Evolutionary conservation across 2,113 vertebrate genomes (phyloP).

Genomic region (Neotoma lepida): DNA sequence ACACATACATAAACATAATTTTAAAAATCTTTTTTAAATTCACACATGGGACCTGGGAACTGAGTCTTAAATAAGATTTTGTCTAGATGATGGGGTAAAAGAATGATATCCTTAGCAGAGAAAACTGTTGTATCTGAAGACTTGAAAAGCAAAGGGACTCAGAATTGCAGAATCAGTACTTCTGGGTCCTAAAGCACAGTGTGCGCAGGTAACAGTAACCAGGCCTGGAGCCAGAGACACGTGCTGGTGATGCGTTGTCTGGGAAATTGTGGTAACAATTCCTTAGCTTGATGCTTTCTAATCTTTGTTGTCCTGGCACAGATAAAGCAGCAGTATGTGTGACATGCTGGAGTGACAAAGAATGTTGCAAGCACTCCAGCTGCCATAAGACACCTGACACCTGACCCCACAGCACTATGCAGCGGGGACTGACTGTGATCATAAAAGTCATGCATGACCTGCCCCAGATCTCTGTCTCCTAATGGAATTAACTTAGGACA

Average conservation of each 20-base stretch:
- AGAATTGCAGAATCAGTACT: background rate
- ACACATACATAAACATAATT: too few species aligned
- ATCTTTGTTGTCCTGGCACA: background rate
- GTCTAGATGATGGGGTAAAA: background rate
- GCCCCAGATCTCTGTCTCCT: background rate
- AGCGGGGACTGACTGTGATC: background rate
- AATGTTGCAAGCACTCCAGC: background rate
- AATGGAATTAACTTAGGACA: conserved; percentile 6
- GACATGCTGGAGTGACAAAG: background rate
- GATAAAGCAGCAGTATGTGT: background rate
- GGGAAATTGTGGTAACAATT: background rate
- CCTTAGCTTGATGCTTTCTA: conserved; percentile 5
- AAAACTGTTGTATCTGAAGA: background rate
- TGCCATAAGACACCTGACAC: background rate
- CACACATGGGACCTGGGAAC: background rate
- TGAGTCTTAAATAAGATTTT: background rate
- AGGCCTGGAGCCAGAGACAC: background rate
- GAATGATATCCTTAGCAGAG: background rate
- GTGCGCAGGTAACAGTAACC: background rate
- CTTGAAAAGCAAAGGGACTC: background rate
- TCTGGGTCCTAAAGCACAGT: background rate
- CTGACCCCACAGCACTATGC: background rate
- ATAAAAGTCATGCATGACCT: background rate
- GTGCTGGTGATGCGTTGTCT: background rate
- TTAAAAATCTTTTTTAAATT: background rate